Evolutionary conservation across 2,888 invertebrate species (phyloP).

Genomic region (Netelia inedita): DNA sequence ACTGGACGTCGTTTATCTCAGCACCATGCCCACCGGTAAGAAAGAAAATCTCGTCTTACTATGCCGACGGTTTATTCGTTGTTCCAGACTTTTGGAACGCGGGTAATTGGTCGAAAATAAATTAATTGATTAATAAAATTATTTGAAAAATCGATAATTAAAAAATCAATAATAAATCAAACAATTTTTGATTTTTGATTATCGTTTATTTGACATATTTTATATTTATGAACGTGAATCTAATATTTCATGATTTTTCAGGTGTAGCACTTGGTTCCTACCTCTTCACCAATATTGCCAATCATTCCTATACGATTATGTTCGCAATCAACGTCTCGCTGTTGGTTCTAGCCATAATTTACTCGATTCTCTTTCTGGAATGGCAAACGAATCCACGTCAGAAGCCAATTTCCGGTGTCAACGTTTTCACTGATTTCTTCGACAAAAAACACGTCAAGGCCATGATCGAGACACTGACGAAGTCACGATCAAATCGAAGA

Average conservation of each 20-base stretch:
- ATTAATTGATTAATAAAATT: too few species aligned
- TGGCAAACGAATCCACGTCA: conserved; percentile 91
- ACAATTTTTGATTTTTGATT: not conserved
- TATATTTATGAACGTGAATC: not conserved
- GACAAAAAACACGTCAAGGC: conserved; percentile 89
- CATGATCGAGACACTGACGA: conserved; percentile 88
- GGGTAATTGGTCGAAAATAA: too few species aligned
- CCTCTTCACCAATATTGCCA: conserved; percentile 87
- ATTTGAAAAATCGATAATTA: not conserved
- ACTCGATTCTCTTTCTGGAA: conserved; percentile 88
- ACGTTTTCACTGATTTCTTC: conserved; percentile 90
- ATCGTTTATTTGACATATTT: not conserved
- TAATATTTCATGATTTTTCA: conserved; percentile 81
- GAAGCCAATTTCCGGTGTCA: conserved; percentile 87
- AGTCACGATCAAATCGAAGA: conserved; percentile 87
- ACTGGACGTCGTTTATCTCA: conserved; percentile 92
- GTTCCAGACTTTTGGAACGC: too few species aligned
- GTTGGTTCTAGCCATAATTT: conserved; percentile 88
- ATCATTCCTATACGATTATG: conserved; percentile 90
- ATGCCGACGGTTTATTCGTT: conserved; percentile 69
- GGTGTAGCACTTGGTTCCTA: conserved; percentile 87
- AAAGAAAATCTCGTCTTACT: conserved; percentile 76
- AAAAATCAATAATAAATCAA: not conserved
- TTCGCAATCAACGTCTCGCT: conserved; percentile 90
- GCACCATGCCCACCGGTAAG: conserved; percentile 92